Evolutionary conservation across 2,888 invertebrate species (phyloP).

Genomic region (Epiblema foenella): DNA sequence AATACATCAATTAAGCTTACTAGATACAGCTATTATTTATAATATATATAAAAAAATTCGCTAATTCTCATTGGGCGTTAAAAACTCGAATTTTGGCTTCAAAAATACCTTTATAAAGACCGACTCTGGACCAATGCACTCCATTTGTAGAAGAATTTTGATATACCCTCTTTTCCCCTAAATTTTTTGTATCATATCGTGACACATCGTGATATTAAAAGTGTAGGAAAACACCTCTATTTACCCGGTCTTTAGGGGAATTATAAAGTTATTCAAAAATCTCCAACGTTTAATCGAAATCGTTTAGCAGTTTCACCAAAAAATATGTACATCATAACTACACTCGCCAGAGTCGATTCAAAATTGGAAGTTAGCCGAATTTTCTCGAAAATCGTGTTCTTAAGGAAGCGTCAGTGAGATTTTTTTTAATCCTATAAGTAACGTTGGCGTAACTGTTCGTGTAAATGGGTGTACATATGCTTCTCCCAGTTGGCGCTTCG

Average conservation of each 20-base stretch:
- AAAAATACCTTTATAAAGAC: constrained; percentile 42
- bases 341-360: constrained; percentile 22
- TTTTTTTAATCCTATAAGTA: constrained; percentile 45
- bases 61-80: constrained; percentile 47
- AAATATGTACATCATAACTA: constrained; percentile 13
- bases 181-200: background rate
- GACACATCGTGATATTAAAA: background rate
- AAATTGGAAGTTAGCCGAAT: constrained; percentile 52
- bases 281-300: background rate
- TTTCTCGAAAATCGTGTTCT: constrained; percentile 50
- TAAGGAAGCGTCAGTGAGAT: constrained; percentile 56
- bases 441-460: constrained; percentile 24
- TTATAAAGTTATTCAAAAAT: constrained; percentile 3
- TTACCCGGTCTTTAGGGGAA: background rate
- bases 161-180: background rate
- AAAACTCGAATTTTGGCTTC: constrained; percentile 42
- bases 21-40: constrained; percentile 74
- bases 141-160: constrained; percentile 10
- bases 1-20: constrained; percentile 56
- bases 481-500: too few relatives aligned
- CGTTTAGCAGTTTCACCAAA: constrained; percentile 3
- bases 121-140: constrained; percentile 21
- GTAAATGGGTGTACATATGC: background rate
- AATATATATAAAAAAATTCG: constrained; percentile 59
- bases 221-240: background rate